Base-by-base conservation (phyloP, 2,113 vertebrate species). In the Hippocampus mohnikei region DNA sequence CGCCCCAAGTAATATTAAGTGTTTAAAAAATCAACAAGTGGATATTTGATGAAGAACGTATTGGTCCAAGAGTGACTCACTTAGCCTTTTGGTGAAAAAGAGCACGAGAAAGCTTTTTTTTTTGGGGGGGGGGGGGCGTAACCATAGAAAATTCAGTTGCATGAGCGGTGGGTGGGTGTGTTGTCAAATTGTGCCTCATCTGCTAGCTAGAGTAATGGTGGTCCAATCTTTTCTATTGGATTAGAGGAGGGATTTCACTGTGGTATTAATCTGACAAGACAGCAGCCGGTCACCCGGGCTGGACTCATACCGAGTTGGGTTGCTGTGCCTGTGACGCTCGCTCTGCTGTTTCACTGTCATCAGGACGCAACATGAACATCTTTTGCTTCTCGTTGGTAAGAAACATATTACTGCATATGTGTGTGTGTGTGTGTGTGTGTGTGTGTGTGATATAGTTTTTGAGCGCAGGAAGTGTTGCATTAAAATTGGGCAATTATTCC, bases 361-460 rank as follows among this genome's bases (percentile, higher is more conserved):
- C 74, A 70, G 75, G 37, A 56, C 46, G 70, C 87, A 91, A 74
- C 79, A 97, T 98, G 96, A 98, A 96, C 85, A 95, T 98, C 67
- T 97, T 98, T 92, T 98, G 96, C 90, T 96, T 98, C 85, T 96
- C 96, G 9, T 87, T 98, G 95, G 95, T 98, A 94, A 95, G 95
- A 90, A 40, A 66, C 40, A 33, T 20, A 50, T 5, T 5, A 33
- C 33, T 67, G 71, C 67, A 44, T 44, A 13, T 44, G 5, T 18
- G 46, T 56, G 55, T 25, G 9, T 23, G n/a, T 23, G 55, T 12
- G 23, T 27, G 12, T 58, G 53, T 25, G 10, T 15, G 13, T 29
- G 12, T 59, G 23, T 13, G 11, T 8, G 5, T 13, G 27, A 33
- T 60, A 60, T 8, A 60, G 15, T 8, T 59, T 56, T 59, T 27